Evolutionary conservation across 2,113 vertebrate species (phyloP).

Genomic region (Nycticryphes semicollaris): DNA sequence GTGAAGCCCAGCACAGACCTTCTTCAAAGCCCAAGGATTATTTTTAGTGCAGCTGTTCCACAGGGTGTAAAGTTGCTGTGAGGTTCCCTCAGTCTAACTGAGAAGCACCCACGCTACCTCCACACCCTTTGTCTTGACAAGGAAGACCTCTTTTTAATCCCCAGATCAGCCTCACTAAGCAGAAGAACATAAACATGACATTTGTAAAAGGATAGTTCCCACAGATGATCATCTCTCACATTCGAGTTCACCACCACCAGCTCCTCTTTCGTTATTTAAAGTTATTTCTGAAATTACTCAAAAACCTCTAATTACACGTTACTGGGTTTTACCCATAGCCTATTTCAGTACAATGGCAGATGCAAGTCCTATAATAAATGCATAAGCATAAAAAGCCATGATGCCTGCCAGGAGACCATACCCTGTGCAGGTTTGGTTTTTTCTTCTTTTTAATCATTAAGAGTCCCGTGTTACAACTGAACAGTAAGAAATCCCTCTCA

Average conservation of each 20-base stretch:
- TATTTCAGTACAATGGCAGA: background rate
- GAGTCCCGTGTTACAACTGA: background rate
- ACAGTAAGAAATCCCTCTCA: background rate
- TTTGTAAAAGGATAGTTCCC: background rate
- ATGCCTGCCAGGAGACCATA: background rate
- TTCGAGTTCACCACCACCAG: background rate
- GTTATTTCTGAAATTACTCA: background rate
- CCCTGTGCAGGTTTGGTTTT: background rate
- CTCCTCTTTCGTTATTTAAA: background rate
- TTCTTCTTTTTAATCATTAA: background rate
- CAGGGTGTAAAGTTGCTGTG: background rate
- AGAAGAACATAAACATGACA: background rate
- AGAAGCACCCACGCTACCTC: background rate
- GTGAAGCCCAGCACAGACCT: background rate
- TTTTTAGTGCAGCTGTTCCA: background rate
- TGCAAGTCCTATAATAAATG: background rate
- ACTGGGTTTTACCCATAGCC: background rate
- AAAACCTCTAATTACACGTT: background rate
- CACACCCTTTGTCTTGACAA: background rate
- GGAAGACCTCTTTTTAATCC: slow-evolving; percentile 11
- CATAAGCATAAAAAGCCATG: background rate
- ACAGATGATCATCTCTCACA: background rate
- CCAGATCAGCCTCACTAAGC: slow-evolving; percentile 8
- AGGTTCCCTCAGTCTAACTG: background rate
- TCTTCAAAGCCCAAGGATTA: background rate